A percentile compares a stretch with the other conserved stretches of the same genome.
These are phyloP conservation scores for Endomychus coccineus DNA, from an alignment of 2,888 invertebrate species.

Conservation along the genomic window DNA sequence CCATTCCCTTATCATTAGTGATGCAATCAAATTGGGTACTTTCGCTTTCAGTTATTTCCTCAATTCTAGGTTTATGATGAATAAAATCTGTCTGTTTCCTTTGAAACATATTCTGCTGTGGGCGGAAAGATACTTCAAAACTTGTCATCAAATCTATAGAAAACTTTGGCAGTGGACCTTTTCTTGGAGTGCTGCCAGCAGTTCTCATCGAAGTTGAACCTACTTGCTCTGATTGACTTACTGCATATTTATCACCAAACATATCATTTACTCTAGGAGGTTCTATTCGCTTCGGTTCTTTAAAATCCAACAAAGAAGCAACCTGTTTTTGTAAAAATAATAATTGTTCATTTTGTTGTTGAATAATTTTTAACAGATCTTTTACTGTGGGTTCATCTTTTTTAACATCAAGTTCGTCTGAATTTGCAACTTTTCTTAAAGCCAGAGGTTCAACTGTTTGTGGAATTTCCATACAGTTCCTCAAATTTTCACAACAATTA, in stretches of 20 bases:
- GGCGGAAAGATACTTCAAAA: slow-evolving; percentile 52
- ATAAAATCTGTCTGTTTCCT: slow-evolving; percentile 18
- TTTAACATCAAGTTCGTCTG: slow-evolving; percentile 2
- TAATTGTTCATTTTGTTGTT: slow-evolving; percentile 60
- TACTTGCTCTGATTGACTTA: slow-evolving; percentile 11
- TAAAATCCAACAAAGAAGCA: slow-evolving; percentile 46
- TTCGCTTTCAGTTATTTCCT: slow-evolving; percentile 33
- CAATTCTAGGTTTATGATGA: slow-evolving; percentile 30
- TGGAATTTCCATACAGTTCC: no score
- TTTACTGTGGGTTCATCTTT: slow-evolving; percentile 49
- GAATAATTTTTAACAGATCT: slow-evolving; percentile 57
- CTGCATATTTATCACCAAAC: slow-evolving; percentile 16
- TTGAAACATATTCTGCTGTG: slow-evolving; percentile 20
- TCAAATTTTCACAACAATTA: no score
- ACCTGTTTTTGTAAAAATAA: slow-evolving; percentile 58
- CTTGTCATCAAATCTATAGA: slow-evolving; percentile 68
- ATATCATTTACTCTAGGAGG: slow-evolving; percentile 24
- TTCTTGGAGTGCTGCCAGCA: slow-evolving; percentile 34
- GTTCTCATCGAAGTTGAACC: slow-evolving; percentile 14
- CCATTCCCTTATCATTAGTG: slow-evolving; percentile 20
- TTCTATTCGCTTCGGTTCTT: slow-evolving; percentile 28
- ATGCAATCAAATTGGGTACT: slow-evolving; percentile 2
- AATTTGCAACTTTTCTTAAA: background rate
- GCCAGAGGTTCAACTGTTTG: no score
- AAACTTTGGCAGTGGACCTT: slow-evolving; percentile 47